These are phyloP conservation scores for Euzetes globulus DNA, from an alignment of 2,888 invertebrate species.

Conservation along the genomic window DNA sequence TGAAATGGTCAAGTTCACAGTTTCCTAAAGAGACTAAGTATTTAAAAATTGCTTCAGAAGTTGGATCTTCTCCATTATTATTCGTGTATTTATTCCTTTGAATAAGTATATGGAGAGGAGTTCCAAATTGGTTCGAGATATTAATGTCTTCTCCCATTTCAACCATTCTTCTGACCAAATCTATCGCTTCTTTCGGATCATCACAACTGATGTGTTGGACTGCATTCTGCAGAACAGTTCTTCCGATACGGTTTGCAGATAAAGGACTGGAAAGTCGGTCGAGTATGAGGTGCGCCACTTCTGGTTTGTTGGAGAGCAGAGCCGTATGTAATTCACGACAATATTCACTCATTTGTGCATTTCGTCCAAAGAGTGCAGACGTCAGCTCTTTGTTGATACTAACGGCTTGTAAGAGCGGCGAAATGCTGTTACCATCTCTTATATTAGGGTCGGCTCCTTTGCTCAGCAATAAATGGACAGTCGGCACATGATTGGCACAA, in stretches of 20 bases:
- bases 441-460: not conserved
- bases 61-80: not conserved
- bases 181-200: not conserved
- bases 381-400: not conserved
- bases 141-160: not conserved
- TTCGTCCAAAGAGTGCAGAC: not conserved
- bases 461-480: not conserved
- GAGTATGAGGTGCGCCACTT: not conserved
- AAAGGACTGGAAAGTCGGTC: not conserved
- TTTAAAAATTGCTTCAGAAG: not conserved
- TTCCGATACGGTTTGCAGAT: not conserved
- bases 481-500: not conserved
- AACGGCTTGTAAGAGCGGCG: conserved; percentile 3
- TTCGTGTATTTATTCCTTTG: not conserved
- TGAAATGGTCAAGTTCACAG: not conserved
- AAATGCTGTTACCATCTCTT: not conserved
- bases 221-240: not conserved
- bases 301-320: not conserved
- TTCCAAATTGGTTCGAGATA: not conserved
- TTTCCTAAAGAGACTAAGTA: not conserved
- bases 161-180: not conserved
- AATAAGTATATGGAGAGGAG: not conserved
- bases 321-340: not conserved
- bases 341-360: not conserved
- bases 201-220: not conserved